These are phyloP conservation scores for Erpobdella octoculata DNA, from an alignment of 2,888 invertebrate species.

Conservation along the genomic window DNA sequence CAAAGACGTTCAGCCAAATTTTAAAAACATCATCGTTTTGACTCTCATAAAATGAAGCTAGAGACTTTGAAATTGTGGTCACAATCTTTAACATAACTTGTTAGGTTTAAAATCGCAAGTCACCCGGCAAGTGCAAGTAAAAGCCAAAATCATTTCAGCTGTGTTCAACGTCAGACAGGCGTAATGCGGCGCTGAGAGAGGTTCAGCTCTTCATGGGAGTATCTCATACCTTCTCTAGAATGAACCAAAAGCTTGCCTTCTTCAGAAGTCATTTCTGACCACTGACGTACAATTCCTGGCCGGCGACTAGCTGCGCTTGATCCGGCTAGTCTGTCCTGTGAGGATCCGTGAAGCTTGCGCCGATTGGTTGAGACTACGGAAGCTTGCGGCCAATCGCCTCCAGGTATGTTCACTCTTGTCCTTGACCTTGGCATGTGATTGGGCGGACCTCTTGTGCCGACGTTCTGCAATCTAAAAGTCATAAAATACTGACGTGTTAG, in stretches of 20 bases:
- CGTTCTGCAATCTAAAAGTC: too few relatives aligned
- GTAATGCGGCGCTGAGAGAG: not conserved
- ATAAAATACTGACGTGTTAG: too few relatives aligned
- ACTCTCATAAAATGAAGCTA: too few relatives aligned
- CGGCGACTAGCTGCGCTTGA: not conserved
- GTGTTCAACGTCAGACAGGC: not conserved
- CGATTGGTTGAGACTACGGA: not conserved
- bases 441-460: not conserved
- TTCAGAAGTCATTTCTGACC: conserved; percentile 8
- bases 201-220: not conserved
- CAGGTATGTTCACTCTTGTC: not conserved
- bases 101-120: too few relatives aligned
- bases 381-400: not conserved
- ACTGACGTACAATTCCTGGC: not conserved
- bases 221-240: not conserved
- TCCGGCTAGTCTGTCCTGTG: not conserved
- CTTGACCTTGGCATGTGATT: conserved; percentile 4
- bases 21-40: too few relatives aligned
- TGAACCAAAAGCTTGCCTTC: not conserved
- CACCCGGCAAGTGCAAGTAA: too few relatives aligned
- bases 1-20: too few relatives aligned
- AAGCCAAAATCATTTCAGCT: too few relatives aligned
- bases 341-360: not conserved
- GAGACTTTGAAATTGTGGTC: too few relatives aligned
- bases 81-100: too few relatives aligned